phyloP scores from a whole-genome alignment of 2,797 vertebrate species.

The Gymnoscopelus microlampas region DNA sequence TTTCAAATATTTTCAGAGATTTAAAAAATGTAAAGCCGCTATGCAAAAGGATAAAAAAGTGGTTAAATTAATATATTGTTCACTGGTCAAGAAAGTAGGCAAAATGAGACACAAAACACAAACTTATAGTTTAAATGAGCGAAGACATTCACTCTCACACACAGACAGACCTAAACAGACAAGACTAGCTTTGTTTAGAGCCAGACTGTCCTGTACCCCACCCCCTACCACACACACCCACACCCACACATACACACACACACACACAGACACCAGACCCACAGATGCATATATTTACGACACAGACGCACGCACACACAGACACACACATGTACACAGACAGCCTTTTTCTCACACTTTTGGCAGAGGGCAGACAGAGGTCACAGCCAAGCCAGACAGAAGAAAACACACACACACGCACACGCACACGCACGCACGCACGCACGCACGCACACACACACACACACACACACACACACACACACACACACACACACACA shows the following conservation, averaged over 20 bases:
- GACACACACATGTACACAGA: slow-evolving; percentile 25
- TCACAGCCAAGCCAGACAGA: slow-evolving; percentile 65
- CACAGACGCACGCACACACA: slow-evolving; percentile 16
- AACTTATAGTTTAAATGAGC: slow-evolving; percentile 7
- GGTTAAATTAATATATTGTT: too few relatives aligned
- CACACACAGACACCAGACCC: slow-evolving; percentile 17
- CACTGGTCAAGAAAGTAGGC: too few relatives aligned
- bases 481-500: slow-evolving; percentile 13
- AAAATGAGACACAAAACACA: not conserved
- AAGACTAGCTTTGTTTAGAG: slow-evolving; percentile 69
- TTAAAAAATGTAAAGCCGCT: too few relatives aligned
- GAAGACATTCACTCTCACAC: slow-evolving; percentile 30
- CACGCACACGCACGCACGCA: not conserved
- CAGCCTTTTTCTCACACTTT: slow-evolving; percentile 55
- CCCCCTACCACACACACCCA: not conserved
- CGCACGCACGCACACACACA: slow-evolving; percentile 6
- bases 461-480: slow-evolving; percentile 10
- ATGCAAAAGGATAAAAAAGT: too few relatives aligned
- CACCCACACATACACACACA: slow-evolving; percentile 23
- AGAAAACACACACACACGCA: not conserved
- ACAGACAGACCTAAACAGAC: slow-evolving; percentile 45
- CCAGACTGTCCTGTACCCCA: slow-evolving; percentile 52
- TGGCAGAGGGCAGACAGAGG: slow-evolving; percentile 57
- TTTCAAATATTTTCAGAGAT: too few relatives aligned
- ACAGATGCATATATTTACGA: not conserved